Evolutionary conservation across 2,113 vertebrate genomes (phyloP).

Genomic region (Dasyornis broadbenti): DNA sequence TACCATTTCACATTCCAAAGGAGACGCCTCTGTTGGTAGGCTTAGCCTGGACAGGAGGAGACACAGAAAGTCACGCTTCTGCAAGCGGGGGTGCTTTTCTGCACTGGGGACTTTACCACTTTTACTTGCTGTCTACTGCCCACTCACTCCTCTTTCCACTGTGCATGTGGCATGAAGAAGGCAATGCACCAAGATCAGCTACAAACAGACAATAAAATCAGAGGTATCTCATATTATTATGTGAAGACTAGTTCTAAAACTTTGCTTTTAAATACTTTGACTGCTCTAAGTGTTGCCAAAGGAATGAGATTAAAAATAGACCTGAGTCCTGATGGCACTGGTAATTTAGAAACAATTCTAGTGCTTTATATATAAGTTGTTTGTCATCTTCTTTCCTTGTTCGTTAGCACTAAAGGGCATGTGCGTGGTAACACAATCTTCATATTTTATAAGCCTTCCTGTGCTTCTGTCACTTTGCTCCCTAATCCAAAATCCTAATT

Average conservation of each 20-base stretch:
- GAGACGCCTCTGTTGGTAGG: neutral
- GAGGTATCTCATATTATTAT: neutral
- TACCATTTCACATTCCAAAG: neutral
- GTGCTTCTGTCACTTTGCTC: neutral
- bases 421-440: neutral
- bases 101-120: neutral
- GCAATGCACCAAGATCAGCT: neutral
- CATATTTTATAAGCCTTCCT: neutral
- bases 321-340: neutral
- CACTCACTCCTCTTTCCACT: neutral
- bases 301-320: slow-evolving; percentile 11
- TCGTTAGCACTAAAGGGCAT: neutral
- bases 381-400: neutral
- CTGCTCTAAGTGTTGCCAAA: neutral
- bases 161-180: neutral
- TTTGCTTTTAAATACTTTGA: neutral
- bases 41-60: neutral
- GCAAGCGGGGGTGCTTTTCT: neutral
- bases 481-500: slow-evolving; percentile 41
- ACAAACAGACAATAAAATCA: neutral
- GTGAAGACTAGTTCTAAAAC: neutral
- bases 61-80: neutral
- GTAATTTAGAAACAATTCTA: neutral
- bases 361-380: neutral
- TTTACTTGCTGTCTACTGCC: neutral